Conservation (phyloP, 2,797 vertebrate species). For the Triplophysa bombifrons region DNA sequence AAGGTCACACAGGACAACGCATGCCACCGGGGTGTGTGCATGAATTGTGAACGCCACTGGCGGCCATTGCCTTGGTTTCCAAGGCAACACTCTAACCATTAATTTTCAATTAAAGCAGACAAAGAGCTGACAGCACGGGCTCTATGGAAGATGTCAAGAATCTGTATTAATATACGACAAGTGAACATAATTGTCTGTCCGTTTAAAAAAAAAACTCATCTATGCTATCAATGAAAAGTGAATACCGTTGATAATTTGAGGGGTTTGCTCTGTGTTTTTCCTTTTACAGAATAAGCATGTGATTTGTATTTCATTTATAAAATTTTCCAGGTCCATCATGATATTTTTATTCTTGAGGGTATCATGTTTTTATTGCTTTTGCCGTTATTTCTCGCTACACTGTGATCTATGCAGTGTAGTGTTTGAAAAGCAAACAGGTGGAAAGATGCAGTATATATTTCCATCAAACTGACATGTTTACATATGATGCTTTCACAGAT, state of each 20-base stretch:
- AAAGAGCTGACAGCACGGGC: constrained; percentile 99
- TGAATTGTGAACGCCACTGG: constrained; percentile 87
- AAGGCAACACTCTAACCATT: constrained; percentile 99
- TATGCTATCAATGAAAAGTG: constrained; percentile 81
- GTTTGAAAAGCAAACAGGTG: constrained; percentile 21
- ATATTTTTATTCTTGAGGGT: constrained; percentile 73
- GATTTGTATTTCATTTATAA: constrained; percentile 72
- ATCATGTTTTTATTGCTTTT: constrained; percentile 78
- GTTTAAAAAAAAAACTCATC: constrained; percentile 78
- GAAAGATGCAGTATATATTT: not conserved
- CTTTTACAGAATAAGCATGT: constrained; percentile 70
- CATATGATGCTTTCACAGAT: not conserved
- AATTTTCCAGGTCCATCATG: constrained; percentile 72
- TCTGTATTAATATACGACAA: constrained; percentile 99
- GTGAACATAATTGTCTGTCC: constrained; percentile 99
- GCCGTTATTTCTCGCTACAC: constrained; percentile 60
- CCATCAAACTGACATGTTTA: too few species aligned
- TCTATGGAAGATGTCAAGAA: constrained; percentile 99
- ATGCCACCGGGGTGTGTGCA: constrained; percentile 94
- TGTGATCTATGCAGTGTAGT: constrained; percentile 5
- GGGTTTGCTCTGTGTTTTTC: constrained; percentile 61
- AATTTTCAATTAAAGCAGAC: constrained; percentile 99
- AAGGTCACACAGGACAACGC: constrained; percentile 98
- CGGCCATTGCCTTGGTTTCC: constrained; percentile 92
- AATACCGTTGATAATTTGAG: constrained; percentile 82